These are phyloP conservation scores for Archips crataeganus DNA, from an alignment of 2,888 invertebrate species.

Conservation along the genomic window DNA sequence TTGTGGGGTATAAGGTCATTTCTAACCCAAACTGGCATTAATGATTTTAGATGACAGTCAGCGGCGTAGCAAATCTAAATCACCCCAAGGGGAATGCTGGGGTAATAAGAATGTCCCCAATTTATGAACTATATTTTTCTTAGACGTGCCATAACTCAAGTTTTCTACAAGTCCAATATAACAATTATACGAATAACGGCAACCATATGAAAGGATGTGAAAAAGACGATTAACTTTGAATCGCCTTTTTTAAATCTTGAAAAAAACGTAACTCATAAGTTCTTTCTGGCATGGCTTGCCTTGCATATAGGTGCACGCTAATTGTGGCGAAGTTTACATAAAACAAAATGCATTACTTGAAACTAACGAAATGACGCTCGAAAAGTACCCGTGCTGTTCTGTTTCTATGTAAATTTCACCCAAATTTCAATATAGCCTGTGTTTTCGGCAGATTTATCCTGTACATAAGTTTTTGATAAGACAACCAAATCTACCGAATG, in stretches of 20 bases:
- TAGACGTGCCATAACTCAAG: conserved; percentile 15
- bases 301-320: background rate
- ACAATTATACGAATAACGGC: background rate
- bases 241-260: background rate
- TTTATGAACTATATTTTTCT: conserved; percentile 25
- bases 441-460: background rate
- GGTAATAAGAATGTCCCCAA: conserved; percentile 54
- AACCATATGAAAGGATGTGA: background rate
- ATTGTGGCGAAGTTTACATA: background rate
- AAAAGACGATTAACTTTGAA: background rate
- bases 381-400: background rate
- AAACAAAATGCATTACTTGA: background rate
- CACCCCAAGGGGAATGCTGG: conserved; percentile 58
- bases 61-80: conserved; percentile 63
- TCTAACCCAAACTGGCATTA: conserved; percentile 4
- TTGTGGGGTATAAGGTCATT: background rate
- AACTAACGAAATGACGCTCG: background rate
- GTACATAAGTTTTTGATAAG: too few relatives aligned
- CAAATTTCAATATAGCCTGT: background rate
- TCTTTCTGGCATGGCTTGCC: background rate
- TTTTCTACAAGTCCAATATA: background rate
- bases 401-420: background rate
- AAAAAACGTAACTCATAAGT: background rate
- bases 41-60: conserved; percentile 62
- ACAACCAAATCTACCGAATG: too few relatives aligned